Conservation (phyloP, 2,888 invertebrate species). For the Platycheirus rosarum region DNA sequence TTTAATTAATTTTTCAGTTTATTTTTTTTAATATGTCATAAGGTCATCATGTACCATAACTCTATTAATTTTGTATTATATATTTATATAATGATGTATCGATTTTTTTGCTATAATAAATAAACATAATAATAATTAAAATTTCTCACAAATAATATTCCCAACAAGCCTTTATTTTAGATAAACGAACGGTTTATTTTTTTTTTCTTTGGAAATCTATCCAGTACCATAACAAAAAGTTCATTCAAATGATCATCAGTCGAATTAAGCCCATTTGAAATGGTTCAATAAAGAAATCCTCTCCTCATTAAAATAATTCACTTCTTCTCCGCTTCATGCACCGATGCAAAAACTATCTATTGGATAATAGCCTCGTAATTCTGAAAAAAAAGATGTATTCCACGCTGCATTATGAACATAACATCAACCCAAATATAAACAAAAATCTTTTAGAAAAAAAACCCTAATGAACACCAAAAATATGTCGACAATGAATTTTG, state of each 20-base stretch:
- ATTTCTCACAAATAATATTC: too few relatives aligned
- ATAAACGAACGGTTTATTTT: too few relatives aligned
- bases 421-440: constrained; percentile 7
- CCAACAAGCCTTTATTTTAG: too few relatives aligned
- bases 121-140: too few relatives aligned
- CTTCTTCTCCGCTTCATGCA: constrained; percentile 45
- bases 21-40: too few relatives aligned
- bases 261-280: constrained; percentile 30
- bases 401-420: constrained; percentile 19
- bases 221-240: too few relatives aligned
- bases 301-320: constrained; percentile 20
- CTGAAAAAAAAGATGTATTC: constrained; percentile 6
- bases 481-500: constrained; percentile 12
- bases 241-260: too few relatives aligned
- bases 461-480: constrained; percentile 11
- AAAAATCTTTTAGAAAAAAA: constrained; percentile 3
- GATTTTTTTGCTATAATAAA: too few relatives aligned
- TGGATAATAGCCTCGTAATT: constrained; percentile 37
- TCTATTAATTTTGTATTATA: too few relatives aligned
- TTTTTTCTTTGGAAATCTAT: neutral
- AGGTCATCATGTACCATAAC: too few relatives aligned
- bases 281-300: constrained; percentile 43
- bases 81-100: too few relatives aligned
- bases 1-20: too few relatives aligned
- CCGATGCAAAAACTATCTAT: constrained; percentile 34